These are phyloP conservation scores for Eustalomyia histrio DNA, from an alignment of 2,888 invertebrate species.

Conservation along the genomic window DNA sequence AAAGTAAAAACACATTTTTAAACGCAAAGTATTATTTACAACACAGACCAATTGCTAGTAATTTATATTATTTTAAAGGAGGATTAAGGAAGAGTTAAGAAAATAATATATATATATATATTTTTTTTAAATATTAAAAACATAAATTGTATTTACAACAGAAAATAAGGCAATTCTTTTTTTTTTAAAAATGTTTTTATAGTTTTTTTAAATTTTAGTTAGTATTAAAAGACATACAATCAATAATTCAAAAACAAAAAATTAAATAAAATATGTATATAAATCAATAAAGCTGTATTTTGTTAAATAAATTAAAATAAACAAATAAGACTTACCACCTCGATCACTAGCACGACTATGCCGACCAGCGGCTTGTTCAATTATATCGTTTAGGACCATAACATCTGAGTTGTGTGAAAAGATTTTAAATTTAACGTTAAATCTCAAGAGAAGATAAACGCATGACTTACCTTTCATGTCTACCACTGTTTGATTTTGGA, in stretches of 20 bases:
- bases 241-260: conserved; percentile 57
- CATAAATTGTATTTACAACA: conserved; percentile 57
- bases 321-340: conserved; percentile 85
- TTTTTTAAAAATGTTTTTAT: not conserved
- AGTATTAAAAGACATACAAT: conserved; percentile 48
- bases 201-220: conserved; percentile 5
- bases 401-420: conserved; percentile 84
- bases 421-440: conserved; percentile 15
- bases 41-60: conserved; percentile 50
- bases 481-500: conserved; percentile 92
- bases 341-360: conserved; percentile 92
- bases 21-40: conserved; percentile 58
- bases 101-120: conserved; percentile 18
- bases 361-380: conserved; percentile 95
- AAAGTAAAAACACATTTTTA: conserved; percentile 45
- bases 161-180: conserved; percentile 30
- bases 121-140: conserved; percentile 13
- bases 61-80: not conserved
- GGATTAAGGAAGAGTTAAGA: not conserved
- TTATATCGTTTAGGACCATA: conserved; percentile 97
- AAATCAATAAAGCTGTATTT: conserved; percentile 23
- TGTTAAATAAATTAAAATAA: conserved; percentile 63
- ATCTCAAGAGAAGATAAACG: not conserved
- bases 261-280: conserved; percentile 64
- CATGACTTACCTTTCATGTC: conserved; percentile 92